Percentiles rank a stretch among this genome's conserved stretches.
Conservation (phyloP, 2,113 vertebrate genomes). For the Prunella fulvescens region DNA sequence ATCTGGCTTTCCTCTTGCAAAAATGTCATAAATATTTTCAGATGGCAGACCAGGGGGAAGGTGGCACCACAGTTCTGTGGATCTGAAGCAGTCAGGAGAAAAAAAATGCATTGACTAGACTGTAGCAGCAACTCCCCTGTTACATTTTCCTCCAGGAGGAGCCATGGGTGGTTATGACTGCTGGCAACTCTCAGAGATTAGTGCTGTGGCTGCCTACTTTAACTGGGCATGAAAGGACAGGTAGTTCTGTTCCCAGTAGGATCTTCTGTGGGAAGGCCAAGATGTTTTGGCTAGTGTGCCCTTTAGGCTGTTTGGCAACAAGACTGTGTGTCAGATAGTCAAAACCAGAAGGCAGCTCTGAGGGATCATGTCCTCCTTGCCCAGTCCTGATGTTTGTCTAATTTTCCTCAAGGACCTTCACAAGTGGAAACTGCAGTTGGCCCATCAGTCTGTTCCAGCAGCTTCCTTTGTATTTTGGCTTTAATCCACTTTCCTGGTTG, state of each 20-base stretch:
- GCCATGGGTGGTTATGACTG: not conserved
- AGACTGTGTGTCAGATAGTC: not conserved
- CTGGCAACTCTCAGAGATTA: not conserved
- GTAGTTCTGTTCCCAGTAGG: not conserved
- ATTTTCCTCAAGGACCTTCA: not conserved
- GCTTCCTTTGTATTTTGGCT: not conserved
- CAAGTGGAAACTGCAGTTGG: not conserved
- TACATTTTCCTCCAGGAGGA: not conserved
- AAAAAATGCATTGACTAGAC: not conserved
- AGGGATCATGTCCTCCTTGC: not conserved
- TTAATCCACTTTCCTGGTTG: not conserved
- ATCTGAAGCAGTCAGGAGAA: not conserved
- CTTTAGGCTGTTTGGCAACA: not conserved
- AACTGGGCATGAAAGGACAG: not conserved
- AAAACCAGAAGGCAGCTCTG: not conserved
- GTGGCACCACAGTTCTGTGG: rapidly evolving
- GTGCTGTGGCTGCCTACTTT: not conserved
- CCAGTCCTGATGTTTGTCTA: not conserved
- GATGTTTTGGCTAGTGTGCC: not conserved
- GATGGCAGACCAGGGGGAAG: not conserved
- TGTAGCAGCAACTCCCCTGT: not conserved
- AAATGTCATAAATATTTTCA: not conserved
- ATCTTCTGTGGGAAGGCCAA: not conserved
- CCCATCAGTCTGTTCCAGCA: not conserved
- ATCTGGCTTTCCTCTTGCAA: not conserved